A percentile compares a stretch with the other conserved stretches of the same genome.
These are phyloP conservation scores for Steatornis caripensis DNA, from an alignment of 2,113 vertebrate species.

Conservation along the genomic window DNA sequence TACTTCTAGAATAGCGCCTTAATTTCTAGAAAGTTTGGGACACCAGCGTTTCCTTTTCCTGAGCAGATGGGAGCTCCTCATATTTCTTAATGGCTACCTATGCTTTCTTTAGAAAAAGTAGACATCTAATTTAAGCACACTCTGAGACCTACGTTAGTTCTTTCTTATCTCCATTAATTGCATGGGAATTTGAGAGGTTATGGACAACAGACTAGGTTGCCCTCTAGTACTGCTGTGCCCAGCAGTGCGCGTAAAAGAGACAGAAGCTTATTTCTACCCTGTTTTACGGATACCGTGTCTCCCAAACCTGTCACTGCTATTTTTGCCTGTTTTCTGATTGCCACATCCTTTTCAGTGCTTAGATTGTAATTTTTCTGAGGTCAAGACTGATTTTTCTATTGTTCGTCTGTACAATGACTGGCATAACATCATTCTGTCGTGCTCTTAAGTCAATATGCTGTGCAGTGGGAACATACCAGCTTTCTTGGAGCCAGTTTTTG, in stretches of 20 bases:
- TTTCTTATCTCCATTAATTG: not conserved
- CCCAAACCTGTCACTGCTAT: not conserved
- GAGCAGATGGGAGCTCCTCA: not conserved
- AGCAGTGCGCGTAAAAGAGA: not conserved
- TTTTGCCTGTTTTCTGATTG: not conserved
- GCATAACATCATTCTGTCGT: accelerated
- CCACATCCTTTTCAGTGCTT: not conserved
- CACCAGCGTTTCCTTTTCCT: not conserved
- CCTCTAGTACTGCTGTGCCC: not conserved
- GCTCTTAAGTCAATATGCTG: not conserved
- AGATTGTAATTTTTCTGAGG: not conserved
- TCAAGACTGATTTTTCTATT: not conserved
- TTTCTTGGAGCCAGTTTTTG: not conserved
- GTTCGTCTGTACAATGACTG: not conserved
- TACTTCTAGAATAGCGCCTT: not conserved
- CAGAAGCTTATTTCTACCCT: not conserved
- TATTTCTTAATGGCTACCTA: not conserved
- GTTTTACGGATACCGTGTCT: not conserved
- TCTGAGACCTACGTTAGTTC: not conserved
- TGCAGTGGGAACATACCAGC: not conserved
- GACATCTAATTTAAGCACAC: not conserved
- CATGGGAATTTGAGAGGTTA: not conserved
- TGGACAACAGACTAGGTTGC: not conserved
- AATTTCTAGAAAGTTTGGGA: not conserved
- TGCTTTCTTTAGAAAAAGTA: not conserved